phyloP scores from a whole-genome alignment of 1,140 invertebrate species.

The Anoplophora glabripennis region DNA sequence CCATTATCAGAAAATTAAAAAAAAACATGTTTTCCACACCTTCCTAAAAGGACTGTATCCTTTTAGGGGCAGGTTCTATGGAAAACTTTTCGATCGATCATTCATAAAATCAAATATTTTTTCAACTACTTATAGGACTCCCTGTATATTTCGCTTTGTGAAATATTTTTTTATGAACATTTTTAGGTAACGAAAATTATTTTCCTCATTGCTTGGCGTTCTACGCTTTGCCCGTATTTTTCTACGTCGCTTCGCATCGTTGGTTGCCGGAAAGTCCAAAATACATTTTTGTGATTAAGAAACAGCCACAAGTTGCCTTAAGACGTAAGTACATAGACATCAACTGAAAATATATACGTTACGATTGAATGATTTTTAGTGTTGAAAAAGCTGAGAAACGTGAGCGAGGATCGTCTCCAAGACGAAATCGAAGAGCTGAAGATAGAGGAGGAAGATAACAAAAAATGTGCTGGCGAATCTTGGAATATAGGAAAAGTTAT shows the following conservation, averaged over 20 bases:
- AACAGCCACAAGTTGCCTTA: slow-evolving; percentile 59
- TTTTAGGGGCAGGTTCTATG: too few species aligned
- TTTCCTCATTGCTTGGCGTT: slow-evolving; percentile 73
- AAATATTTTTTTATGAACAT: slow-evolving; percentile 10
- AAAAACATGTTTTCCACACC: too few species aligned
- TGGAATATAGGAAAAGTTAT: slow-evolving; percentile 59
- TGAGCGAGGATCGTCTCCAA: slow-evolving; percentile 48
- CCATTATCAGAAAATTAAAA: too few species aligned
- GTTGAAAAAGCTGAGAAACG: slow-evolving; percentile 54
- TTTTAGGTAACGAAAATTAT: slow-evolving; percentile 55
- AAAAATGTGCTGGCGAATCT: slow-evolving; percentile 33
- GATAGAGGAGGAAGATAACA: slow-evolving; percentile 43
- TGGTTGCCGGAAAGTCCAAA: slow-evolving; percentile 82
- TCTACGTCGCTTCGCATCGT: slow-evolving; percentile 59
- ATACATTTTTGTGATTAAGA: slow-evolving; percentile 71
- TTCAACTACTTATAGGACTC: too few species aligned
- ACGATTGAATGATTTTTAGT: slow-evolving; percentile 51
- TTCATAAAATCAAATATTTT: too few species aligned
- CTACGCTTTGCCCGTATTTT: slow-evolving; percentile 58
- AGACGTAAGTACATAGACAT: slow-evolving; percentile 53
- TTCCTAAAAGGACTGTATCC: too few species aligned
- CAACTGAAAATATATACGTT: not conserved
- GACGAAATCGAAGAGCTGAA: slow-evolving; percentile 54
- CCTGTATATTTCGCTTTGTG: too few species aligned
- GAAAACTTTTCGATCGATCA: too few species aligned